Percentiles rank a stretch among this genome's conserved stretches.
phyloP scores from a whole-genome alignment of 2,888 invertebrate genomes.

The Drosophila fungiperda region DNA sequence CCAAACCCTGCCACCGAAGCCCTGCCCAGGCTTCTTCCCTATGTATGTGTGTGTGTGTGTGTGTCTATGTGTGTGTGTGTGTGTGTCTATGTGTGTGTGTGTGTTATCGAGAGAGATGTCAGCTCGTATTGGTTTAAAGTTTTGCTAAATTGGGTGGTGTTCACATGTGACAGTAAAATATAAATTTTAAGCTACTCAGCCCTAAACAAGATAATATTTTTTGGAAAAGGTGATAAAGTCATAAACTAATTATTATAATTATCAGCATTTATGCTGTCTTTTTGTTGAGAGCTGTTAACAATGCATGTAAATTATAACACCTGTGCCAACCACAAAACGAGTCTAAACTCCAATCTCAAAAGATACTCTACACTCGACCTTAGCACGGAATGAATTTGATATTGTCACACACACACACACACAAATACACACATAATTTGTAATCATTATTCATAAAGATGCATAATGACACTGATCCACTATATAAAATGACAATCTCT shows the following conservation, averaged over 20 bases:
- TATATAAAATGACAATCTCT: slow-evolving; percentile 33
- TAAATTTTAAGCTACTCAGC: background rate
- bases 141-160: slow-evolving; percentile 30
- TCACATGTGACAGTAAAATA: background rate
- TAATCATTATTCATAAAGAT: slow-evolving; percentile 12
- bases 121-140: slow-evolving; percentile 66
- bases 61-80: slow-evolving; percentile 4
- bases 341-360: slow-evolving; percentile 4
- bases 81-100: slow-evolving; percentile 28
- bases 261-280: background rate
- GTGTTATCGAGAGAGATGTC: slow-evolving; percentile 59
- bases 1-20: slow-evolving; percentile 16
- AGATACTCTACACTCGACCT: background rate
- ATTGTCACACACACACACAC: background rate
- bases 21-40: slow-evolving; percentile 1
- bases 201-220: background rate
- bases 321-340: slow-evolving; percentile 3
- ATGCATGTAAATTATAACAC: background rate
- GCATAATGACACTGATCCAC: slow-evolving; percentile 26
- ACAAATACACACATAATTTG: background rate
- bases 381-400: background rate
- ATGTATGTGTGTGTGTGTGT: slow-evolving; percentile 14
- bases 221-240: background rate
- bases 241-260: background rate
- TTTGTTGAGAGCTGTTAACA: background rate